Percentiles rank a stretch among this genome's conserved stretches.
These are phyloP conservation scores for Eledona agricola DNA, from an alignment of 2,888 invertebrate genomes.

Conservation along the genomic window DNA sequence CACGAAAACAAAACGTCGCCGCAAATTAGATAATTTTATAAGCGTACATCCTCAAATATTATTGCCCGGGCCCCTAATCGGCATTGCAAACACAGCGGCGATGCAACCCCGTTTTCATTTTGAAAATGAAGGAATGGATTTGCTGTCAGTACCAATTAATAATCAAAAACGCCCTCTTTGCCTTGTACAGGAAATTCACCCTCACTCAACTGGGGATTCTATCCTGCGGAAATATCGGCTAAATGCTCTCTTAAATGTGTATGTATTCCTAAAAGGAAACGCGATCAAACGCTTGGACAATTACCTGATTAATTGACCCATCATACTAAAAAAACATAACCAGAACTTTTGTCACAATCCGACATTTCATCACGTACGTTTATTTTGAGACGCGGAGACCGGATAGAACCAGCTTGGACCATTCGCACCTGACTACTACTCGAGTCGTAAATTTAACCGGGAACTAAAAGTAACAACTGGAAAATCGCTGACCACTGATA, in stretches of 20 bases:
- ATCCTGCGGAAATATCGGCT: slow-evolving; percentile 25
- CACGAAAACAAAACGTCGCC: slow-evolving; percentile 29
- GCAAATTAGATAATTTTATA: slow-evolving; percentile 26
- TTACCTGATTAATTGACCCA: slow-evolving; percentile 13
- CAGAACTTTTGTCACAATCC: too few species aligned
- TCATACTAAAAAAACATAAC: too few species aligned
- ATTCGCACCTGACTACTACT: too few species aligned
- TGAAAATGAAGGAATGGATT: slow-evolving; percentile 22
- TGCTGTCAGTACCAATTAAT: slow-evolving; percentile 27
- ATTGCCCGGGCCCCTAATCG: slow-evolving; percentile 9
- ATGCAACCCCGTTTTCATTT: slow-evolving; percentile 2
- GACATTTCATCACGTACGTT: too few species aligned
- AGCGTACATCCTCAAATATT: slow-evolving; percentile 19
- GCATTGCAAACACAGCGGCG: slow-evolving; percentile 5
- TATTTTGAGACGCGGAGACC: too few species aligned
- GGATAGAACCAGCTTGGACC: too few species aligned
- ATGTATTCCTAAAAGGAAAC: slow-evolving; percentile 14
- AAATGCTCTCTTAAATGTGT: slow-evolving; percentile 21
- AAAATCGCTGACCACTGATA: too few species aligned
- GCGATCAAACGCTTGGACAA: slow-evolving; percentile 11
- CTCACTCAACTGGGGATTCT: slow-evolving; percentile 9
- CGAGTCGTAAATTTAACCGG: too few species aligned
- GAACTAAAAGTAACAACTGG: too few species aligned
- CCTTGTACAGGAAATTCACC: slow-evolving; percentile 20
- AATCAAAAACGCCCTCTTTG: slow-evolving; percentile 23